A percentile compares a stretch with the other conserved stretches of the same genome.
phyloP scores from a whole-genome alignment of 2,797 vertebrate species.

The Pempheris klunzingeri region DNA sequence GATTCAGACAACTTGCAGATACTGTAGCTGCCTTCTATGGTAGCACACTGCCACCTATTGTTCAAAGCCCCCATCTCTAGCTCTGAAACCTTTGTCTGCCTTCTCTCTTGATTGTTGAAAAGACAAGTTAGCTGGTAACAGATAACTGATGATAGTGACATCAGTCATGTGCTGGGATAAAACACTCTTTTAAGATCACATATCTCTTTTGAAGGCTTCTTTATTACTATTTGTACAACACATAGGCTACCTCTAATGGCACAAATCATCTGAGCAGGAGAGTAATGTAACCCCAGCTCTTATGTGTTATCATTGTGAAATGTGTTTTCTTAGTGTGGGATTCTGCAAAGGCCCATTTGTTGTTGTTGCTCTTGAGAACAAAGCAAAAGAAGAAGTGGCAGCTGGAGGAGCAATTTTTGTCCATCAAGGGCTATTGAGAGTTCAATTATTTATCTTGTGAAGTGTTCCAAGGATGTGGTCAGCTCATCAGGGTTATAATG shows the following conservation, averaged over 20 bases:
- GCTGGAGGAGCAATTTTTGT: conserved; percentile 85
- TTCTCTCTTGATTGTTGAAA: conserved; percentile 72
- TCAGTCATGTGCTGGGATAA: conserved; percentile 81
- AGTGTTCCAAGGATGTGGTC: conserved; percentile 86
- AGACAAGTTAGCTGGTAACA: conserved; percentile 82
- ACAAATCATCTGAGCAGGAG: conserved; percentile 82
- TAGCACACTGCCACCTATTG: conserved; percentile 90
- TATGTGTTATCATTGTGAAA: conserved; percentile 85
- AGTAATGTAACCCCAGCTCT: conserved; percentile 82
- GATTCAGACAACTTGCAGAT: conserved; percentile 68
- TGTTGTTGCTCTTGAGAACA: conserved; percentile 85
- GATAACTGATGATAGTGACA: conserved; percentile 81
- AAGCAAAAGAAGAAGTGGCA: conserved; percentile 85
- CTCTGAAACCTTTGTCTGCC: conserved; percentile 69
- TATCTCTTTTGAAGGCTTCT: conserved; percentile 85
- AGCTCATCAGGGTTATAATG: conserved; percentile 83
- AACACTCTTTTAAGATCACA: conserved; percentile 85
- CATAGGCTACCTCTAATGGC: conserved; percentile 81
- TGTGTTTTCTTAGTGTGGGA: conserved; percentile 83
- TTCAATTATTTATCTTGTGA: conserved; percentile 87
- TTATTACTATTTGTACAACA: conserved; percentile 85
- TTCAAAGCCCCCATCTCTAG: conserved; percentile 46
- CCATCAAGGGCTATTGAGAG: conserved; percentile 85
- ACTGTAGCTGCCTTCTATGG: conserved; percentile 74
- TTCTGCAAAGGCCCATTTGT: conserved; percentile 81